Evolutionary conservation across 2,888 invertebrate species (phyloP).

Genomic region (Eledone cirrhosa): DNA sequence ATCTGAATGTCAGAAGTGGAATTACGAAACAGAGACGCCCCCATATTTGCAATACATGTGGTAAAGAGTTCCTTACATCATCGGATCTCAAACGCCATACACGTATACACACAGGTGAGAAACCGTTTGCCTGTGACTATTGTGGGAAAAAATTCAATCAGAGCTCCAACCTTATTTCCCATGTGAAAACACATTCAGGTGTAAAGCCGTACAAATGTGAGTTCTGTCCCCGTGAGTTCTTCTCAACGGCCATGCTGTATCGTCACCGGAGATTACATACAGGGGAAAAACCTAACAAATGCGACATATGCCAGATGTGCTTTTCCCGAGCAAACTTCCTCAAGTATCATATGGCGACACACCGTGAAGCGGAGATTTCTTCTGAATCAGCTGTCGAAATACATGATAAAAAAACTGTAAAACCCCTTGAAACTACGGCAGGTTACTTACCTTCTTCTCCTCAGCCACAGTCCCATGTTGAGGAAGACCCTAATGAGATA

Average conservation of each 20-base stretch:
- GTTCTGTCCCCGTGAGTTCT: constrained; percentile 21
- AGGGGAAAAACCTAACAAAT: constrained; percentile 16
- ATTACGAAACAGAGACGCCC: background rate
- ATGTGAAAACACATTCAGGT: constrained; percentile 27
- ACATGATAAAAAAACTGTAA: background rate
- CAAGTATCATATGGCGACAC: constrained; percentile 15
- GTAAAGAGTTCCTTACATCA: constrained; percentile 9
- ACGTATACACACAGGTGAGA: constrained; percentile 18
- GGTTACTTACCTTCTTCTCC: background rate
- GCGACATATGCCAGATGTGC: constrained; percentile 18
- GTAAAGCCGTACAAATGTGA: constrained; percentile 18
- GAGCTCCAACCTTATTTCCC: constrained; percentile 26
- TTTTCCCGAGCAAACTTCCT: constrained; percentile 24
- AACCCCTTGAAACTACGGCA: background rate
- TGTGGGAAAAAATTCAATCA: constrained; percentile 14
- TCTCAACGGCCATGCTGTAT: constrained; percentile 17
- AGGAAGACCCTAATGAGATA: background rate
- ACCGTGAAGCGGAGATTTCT: background rate
- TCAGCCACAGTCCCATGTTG: background rate
- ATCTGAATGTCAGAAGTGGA: constrained; percentile 1
- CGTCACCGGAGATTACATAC: constrained; percentile 19
- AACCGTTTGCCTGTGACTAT: constrained; percentile 17
- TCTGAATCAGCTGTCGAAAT: background rate
- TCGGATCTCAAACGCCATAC: constrained; percentile 14
- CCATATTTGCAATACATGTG: constrained; percentile 9